Percentiles rank a stretch among this genome's conserved stretches.
Conservation (phyloP, 2,888 invertebrate species). For the Macaria notata region DNA sequence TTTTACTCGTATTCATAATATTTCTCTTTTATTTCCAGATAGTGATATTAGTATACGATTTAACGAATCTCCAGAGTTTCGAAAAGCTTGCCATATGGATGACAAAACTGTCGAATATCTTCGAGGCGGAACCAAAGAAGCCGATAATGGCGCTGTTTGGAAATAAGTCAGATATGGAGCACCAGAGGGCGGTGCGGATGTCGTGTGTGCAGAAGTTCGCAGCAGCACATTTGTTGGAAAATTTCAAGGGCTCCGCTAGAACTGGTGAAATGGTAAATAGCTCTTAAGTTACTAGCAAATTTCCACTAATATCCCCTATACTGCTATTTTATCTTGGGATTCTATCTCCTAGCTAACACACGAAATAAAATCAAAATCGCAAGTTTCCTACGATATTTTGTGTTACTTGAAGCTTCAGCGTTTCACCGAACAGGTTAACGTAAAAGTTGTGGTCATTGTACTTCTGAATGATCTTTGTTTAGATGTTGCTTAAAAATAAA, state of each 20-base stretch:
- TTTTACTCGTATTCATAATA: no score
- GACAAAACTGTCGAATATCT: constrained; percentile 70
- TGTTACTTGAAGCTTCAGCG: no score
- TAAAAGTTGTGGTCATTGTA: no score
- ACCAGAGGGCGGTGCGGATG: constrained; percentile 85
- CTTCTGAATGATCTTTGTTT: no score
- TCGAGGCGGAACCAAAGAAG: constrained; percentile 65
- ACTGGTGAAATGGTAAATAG: constrained; percentile 87
- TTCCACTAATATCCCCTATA: no score
- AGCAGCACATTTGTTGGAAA: constrained; percentile 83
- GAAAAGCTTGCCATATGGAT: constrained; percentile 90
- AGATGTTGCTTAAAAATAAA: no score
- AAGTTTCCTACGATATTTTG: no score
- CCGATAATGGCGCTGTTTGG: constrained; percentile 85
- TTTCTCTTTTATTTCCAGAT: constrained; percentile 77
- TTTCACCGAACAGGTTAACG: no score
- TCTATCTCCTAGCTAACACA: no score
- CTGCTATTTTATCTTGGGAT: no score
- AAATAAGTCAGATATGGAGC: constrained; percentile 89
- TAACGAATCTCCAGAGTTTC: constrained; percentile 91
- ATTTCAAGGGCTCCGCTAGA: constrained; percentile 86
- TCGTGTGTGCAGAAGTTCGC: constrained; percentile 85
- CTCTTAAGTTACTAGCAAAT: not conserved
- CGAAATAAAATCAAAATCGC: no score
- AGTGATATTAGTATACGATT: constrained; percentile 91